Conservation (phyloP, 1,140 invertebrate genomes). For the Brachionus rubens region DNA sequence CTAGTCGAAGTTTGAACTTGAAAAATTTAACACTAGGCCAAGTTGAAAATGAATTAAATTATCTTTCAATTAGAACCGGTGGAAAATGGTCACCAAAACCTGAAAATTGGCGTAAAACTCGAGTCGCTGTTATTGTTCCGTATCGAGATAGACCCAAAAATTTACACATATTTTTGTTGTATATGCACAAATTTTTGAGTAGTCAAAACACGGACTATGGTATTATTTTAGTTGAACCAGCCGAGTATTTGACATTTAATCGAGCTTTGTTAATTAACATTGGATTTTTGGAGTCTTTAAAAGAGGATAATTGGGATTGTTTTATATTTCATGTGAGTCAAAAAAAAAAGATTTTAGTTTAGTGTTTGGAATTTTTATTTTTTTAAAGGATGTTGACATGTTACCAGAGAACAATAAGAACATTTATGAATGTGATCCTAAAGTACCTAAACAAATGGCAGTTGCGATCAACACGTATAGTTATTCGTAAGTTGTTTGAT, state of each 20-base stretch:
- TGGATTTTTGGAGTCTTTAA: conserved; percentile 80
- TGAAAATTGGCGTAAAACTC: neutral
- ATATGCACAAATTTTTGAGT: conserved; percentile 83
- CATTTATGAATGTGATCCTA: conserved; percentile 74
- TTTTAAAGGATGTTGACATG: conserved; percentile 73
- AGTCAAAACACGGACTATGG: conserved; percentile 78
- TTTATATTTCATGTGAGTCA: conserved; percentile 79
- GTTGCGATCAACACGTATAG: conserved; percentile 84
- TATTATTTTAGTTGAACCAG: conserved; percentile 30
- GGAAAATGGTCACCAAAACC: conserved; percentile 65
- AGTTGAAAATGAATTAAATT: conserved; percentile 64
- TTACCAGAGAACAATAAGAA: conserved; percentile 86
- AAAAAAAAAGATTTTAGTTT: neutral
- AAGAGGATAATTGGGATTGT: conserved; percentile 67
- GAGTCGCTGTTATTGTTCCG: conserved; percentile 78
- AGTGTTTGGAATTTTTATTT: neutral
- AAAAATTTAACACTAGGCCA: conserved; percentile 10
- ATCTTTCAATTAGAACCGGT: conserved; percentile 73
- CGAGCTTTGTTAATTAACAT: conserved; percentile 89
- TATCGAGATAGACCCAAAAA: conserved; percentile 78
- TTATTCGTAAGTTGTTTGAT: conserved; percentile 67
- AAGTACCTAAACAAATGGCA: conserved; percentile 70
- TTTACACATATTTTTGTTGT: conserved; percentile 73
- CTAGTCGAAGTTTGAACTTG: conserved; percentile 14
- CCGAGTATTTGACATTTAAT: conserved; percentile 67